phyloP scores from a whole-genome alignment of 2,797 vertebrate species.

The Gadopsis bispinosus region DNA sequence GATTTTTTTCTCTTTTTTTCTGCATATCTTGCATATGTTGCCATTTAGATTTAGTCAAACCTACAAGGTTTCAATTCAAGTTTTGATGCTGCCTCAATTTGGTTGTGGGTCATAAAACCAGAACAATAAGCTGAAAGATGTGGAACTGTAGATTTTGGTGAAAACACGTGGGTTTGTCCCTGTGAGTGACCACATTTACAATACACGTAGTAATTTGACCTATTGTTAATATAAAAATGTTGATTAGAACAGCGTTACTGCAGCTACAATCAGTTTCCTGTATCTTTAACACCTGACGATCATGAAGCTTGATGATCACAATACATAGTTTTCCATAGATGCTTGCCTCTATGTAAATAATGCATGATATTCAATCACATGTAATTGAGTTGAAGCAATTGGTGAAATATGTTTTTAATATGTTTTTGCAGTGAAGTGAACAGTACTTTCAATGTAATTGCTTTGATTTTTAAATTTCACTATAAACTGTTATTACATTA shows the following conservation, averaged over 20 bases:
- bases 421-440: neutral
- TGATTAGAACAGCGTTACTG: no score
- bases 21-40: neutral
- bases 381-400: neutral
- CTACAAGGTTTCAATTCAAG: neutral
- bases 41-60: constrained; percentile 10
- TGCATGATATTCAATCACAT: neutral
- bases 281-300: neutral
- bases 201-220: no score
- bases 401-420: neutral
- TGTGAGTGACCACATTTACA: no score
- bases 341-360: neutral
- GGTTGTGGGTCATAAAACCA: neutral
- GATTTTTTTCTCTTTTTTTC: neutral
- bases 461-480: constrained; percentile 4
- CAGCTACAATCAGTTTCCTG: no score
- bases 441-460: neutral
- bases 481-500: neutral
- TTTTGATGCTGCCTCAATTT: neutral
- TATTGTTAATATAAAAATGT: no score
- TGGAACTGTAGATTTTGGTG: no score
- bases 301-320: neutral
- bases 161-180: no score
- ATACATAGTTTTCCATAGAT: neutral
- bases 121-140: neutral